Evolutionary conservation across 2,888 invertebrate species (phyloP), one percentile per base, ranked within the genome.

Genomic region (Homarus gammarus): DNA sequence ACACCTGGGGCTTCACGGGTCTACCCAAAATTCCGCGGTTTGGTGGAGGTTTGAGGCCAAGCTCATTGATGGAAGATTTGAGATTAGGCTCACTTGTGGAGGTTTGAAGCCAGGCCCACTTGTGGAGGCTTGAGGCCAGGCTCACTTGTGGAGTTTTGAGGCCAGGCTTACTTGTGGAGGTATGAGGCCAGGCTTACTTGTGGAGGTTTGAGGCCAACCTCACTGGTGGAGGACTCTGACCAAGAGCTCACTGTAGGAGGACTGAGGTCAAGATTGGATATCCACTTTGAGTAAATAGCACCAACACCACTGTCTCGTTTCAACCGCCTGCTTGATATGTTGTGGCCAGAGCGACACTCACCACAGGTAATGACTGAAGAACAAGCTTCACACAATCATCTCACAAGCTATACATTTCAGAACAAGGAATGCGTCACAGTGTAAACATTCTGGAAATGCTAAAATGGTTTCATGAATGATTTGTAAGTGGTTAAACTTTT

Each of bases 21-120:
- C 78, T 79, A 79, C 27, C 36, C 36, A 36, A 79, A 49, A 56
- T 79, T 79, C 56, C 56, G 78, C 31, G 78, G 78, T 56, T 79
- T 51, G 78, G 78, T 40, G 73, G 73, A 73, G 40, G 64, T 27
- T 22, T 64, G 64, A 64, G 64, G 64, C 27, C 64, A 64, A 8
- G 64, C 27, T 64, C 64, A 64, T 18, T 56, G 44, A 49, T 49
- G 44, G 6, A 12, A 49, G 44, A 49, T 10, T 49, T 12, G 12
- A 12, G 44, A 49, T 49, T 44, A 49, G 12, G 44, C 12, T 49
- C 44, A 49, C 12, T 1, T 12, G 10, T 49, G 6, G 44, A 49
- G 44, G 1, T 10, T 12, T 49, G 44, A 49, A 12, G 12, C 44
- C 44, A 49, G 12, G 44, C 12, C 12, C 44, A 49, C 44, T 49